Base-by-base conservation (phyloP, 2,797 vertebrate genomes). In the Pachyuromys duprasi region DNA sequence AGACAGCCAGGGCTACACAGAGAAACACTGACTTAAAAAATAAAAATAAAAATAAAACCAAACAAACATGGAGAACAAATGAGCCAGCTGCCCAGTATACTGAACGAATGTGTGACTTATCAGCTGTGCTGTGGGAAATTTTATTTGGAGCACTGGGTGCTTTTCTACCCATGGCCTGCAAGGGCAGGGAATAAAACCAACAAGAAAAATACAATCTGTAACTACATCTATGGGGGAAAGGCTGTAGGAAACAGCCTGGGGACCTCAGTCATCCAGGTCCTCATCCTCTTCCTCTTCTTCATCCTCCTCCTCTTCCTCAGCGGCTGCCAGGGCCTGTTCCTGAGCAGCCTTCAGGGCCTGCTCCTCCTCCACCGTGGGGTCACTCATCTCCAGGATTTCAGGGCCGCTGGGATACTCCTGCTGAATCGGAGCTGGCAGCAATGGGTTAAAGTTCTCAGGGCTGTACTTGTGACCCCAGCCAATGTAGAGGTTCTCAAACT, bases 401-500 rank as follows among this genome's bases (percentile, higher is more conserved):
- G 98, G 98, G 49, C 99, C 98, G 0, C 98, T 99, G 72, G 98
- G 94, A 89, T 99, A 99, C 97, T 99, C 99, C 0, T 74, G 97
- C 90, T 99, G 98, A 60, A 99, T 97, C 0, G 18, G 67, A 0
- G 98, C 98, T 0, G 98, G 99, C 31, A 98, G n/a, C 0, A 97
- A 45, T 0, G 99, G 99, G 94, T 98, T 99, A 98, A 98, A 99
- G 39, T 98, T 98, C 20, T 98, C 98, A 0, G 98, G 98, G 28
- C 96, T 93, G 92, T 98, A 99, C 97, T 99, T 99, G 96, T 99
- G 95, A 63, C 99, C 99, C 99, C 99, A 99, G 90, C 99, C 99
- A 3, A 99, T 95, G 93, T 99, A 99, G 53, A 99, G 97, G 98
- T 99, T 99, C 96, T 99, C 99, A 98, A 99, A 99, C 93, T 98